phyloP scores from a whole-genome alignment of 2,797 vertebrate genomes.

The Eospalax fontanierii region DNA sequence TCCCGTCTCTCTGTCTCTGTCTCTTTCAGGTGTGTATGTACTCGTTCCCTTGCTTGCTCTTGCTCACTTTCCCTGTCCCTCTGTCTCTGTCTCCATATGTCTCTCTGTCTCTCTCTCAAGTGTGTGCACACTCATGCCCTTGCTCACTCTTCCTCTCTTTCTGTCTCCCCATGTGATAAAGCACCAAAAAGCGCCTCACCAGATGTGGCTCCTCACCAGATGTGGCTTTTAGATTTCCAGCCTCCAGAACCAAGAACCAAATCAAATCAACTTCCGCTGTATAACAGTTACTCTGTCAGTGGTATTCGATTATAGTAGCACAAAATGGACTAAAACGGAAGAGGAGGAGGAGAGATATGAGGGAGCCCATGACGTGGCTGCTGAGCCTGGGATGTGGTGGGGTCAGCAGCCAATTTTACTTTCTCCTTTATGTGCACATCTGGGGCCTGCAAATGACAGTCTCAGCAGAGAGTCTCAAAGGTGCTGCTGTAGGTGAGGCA shows the following conservation, averaged over 20 bases:
- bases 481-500: neutral
- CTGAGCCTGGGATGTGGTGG: neutral
- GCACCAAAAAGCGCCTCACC: neutral
- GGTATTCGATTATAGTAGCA: neutral
- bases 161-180: neutral
- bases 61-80: too few relatives aligned
- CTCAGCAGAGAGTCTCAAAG: neutral
- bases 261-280: neutral
- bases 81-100: too few relatives aligned
- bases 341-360: neutral
- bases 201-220: neutral
- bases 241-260: neutral
- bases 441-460: neutral
- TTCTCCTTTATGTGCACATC: conserved; percentile 12
- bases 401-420: neutral
- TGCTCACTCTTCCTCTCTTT: neutral
- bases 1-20: too few relatives aligned
- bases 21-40: too few relatives aligned
- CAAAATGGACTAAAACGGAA: neutral
- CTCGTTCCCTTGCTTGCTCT: too few relatives aligned
- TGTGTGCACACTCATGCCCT: too few relatives aligned
- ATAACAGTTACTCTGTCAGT: neutral
- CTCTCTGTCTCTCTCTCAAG: too few relatives aligned
- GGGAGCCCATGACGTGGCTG: neutral
- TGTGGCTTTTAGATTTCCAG: neutral